Evolutionary conservation across 2,888 invertebrate genomes (phyloP).

Genomic region (Apantesis nais): DNA sequence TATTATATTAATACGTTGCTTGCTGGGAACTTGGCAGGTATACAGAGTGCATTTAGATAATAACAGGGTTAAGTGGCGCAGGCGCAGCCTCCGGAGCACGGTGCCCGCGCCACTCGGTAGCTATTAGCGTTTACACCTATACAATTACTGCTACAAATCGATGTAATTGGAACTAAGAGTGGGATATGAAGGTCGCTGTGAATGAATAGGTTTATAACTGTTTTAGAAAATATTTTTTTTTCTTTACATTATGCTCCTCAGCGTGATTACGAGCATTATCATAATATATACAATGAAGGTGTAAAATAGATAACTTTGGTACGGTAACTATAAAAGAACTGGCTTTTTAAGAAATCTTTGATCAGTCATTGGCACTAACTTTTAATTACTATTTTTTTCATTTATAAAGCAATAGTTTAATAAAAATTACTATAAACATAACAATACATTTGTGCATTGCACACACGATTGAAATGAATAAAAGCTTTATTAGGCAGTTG

Average conservation of each 20-base stretch:
- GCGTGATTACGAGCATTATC: neutral
- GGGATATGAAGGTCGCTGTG: slow-evolving; percentile 35
- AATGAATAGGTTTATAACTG: slow-evolving; percentile 19
- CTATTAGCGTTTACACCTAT: slow-evolving; percentile 69
- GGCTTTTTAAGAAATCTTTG: too few relatives aligned
- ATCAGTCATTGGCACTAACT: too few relatives aligned
- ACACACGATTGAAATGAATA: neutral
- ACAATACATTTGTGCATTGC: too few relatives aligned
- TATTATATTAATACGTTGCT: slow-evolving; percentile 39
- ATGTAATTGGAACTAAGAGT: slow-evolving; percentile 43
- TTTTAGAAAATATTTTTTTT: neutral
- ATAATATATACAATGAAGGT: neutral
- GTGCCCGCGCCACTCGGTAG: slow-evolving; percentile 70
- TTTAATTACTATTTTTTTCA: too few relatives aligned
- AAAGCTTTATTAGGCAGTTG: neutral
- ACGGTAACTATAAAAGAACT: too few relatives aligned
- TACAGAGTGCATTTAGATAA: slow-evolving; percentile 62
- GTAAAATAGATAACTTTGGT: neutral
- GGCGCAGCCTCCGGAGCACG: slow-evolving; percentile 49
- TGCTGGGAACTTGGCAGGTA: slow-evolving; percentile 54
- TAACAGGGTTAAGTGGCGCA: slow-evolving; percentile 58
- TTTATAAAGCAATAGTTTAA: too few relatives aligned
- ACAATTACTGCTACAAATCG: slow-evolving; percentile 61
- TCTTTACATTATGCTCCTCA: too few relatives aligned
- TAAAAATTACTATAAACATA: too few relatives aligned